A percentile compares a stretch with the other conserved stretches of the same genome.
phyloP scores from a whole-genome alignment of 2,888 invertebrate species.

The Scaeva pyrastri region DNA sequence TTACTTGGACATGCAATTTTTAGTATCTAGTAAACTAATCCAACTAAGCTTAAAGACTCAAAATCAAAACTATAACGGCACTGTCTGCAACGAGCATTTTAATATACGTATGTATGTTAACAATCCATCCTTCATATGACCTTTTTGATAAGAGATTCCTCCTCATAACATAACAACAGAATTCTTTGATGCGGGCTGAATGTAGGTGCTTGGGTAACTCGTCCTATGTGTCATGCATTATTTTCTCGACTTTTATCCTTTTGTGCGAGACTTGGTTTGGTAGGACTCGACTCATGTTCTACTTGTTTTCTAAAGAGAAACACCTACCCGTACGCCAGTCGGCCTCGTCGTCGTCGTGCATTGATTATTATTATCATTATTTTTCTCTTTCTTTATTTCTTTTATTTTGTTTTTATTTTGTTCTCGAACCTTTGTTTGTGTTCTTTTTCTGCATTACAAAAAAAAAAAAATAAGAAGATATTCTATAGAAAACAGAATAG shows the following conservation, averaged over 20 bases:
- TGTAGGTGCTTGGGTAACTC: slow-evolving; percentile 53
- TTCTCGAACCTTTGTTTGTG: slow-evolving; percentile 41
- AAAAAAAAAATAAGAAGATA: slow-evolving; percentile 4
- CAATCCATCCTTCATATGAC: slow-evolving; percentile 74
- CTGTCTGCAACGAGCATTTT: slow-evolving; percentile 22
- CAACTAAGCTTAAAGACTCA: too few relatives aligned
- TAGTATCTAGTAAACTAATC: too few relatives aligned
- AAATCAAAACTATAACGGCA: slow-evolving; percentile 20
- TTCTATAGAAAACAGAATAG: slow-evolving; percentile 42
- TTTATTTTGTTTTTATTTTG: slow-evolving; percentile 25
- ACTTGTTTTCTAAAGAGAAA: slow-evolving; percentile 39
- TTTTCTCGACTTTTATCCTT: slow-evolving; percentile 55
- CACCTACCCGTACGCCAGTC: slow-evolving; percentile 8
- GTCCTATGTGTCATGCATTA: slow-evolving; percentile 44
- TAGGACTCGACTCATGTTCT: slow-evolving; percentile 61
- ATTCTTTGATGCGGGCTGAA: slow-evolving; percentile 42
- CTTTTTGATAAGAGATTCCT: slow-evolving; percentile 74
- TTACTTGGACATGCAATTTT: too few relatives aligned
- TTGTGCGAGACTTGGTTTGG: slow-evolving; percentile 47
- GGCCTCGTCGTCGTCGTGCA: slow-evolving; percentile 37
- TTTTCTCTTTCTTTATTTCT: slow-evolving; percentile 27
- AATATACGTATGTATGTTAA: slow-evolving; percentile 73
- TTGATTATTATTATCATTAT: slow-evolving; percentile 40
- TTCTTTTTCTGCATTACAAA: not conserved
- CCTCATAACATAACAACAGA: slow-evolving; percentile 48